Evolutionary conservation across 2,888 invertebrate species (phyloP), one percentile per base, ranked within the genome.

Genomic region (Ctenicera cuprea): DNA sequence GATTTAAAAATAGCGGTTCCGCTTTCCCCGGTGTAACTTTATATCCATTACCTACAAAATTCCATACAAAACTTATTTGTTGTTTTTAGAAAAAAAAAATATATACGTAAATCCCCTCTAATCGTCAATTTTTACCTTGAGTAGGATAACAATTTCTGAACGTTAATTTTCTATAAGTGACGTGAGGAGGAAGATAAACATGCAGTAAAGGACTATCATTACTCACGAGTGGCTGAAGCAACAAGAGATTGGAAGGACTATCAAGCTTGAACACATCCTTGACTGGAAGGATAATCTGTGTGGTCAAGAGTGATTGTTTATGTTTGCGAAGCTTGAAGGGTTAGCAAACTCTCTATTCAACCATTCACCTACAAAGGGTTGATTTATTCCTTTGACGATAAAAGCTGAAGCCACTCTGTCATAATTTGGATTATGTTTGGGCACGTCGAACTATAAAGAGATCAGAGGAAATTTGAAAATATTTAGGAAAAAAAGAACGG

Each of bases 261-360:
- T 76, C 74, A 70, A 70, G 74, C 70, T 71, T 64, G 76, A 77
- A 78, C 78, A 78, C 78, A 79, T 79, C 73, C 79, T 79, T 76
- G 78, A 77, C 78, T 75, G 76, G 54, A 73, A 68, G 76, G 78
- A 79, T 79, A 78, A 79, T 79, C 79, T 78, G 72, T 69, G 74
- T 77, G 79, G 79, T 79, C 79, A 79, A 78, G 79, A 78, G 78
- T 76, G 69, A 75, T 73, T 76, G 77, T 73, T 74, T 76, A 75
- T 77, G 77, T 79, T 79, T 77, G 78, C 75, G 73, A 73, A 75
- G 77, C 77, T 71, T 75, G 73, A 74, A 73, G 76, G 76, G 68
- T 77, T 71, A 70, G 76, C 79, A 75, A 77, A 77, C 77, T 77
- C 69, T 69, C 70, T 70, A 71, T 71, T 71, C 64, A 64, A 26